These are phyloP conservation scores for Spinus pinus DNA, from an alignment of 2,797 vertebrate species.

Conservation along the genomic window DNA sequence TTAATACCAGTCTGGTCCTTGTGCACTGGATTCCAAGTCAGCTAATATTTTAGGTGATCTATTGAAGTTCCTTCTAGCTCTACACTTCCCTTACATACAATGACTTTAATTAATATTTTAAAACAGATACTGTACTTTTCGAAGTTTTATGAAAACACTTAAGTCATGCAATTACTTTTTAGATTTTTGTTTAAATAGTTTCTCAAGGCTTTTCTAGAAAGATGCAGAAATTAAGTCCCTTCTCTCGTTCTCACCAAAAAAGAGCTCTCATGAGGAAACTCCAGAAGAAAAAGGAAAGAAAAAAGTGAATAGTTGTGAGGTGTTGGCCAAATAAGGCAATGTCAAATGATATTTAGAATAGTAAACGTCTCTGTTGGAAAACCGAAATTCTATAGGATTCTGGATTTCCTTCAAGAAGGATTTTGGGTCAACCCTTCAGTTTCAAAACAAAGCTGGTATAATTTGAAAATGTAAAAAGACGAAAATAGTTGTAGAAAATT, in stretches of 20 bases:
- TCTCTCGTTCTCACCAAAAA: rapidly evolving
- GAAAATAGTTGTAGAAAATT: not conserved
- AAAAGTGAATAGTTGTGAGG: not conserved
- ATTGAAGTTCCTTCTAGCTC: not conserved
- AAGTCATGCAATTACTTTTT: not conserved
- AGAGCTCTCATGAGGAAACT: not conserved
- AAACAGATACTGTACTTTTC: not conserved
- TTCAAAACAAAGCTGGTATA: not conserved
- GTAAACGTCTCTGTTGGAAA: not conserved
- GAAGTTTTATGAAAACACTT: not conserved
- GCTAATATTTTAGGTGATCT: not conserved
- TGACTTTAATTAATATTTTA: not conserved
- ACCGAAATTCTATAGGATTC: not conserved
- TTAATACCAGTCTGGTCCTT: not conserved
- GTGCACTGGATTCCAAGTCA: not conserved
- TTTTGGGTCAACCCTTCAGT: not conserved
- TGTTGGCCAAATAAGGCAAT: not conserved
- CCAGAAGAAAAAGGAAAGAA: not conserved
- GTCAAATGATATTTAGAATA: not conserved
- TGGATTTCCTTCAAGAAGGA: not conserved
- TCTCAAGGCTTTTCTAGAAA: not conserved
- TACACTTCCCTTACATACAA: not conserved
- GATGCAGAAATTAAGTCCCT: not conserved
- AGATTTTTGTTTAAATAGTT: not conserved
- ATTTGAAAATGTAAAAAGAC: not conserved